Conservation (phyloP, 2,113 vertebrate genomes). For the Rhadina sibilatrix region DNA sequence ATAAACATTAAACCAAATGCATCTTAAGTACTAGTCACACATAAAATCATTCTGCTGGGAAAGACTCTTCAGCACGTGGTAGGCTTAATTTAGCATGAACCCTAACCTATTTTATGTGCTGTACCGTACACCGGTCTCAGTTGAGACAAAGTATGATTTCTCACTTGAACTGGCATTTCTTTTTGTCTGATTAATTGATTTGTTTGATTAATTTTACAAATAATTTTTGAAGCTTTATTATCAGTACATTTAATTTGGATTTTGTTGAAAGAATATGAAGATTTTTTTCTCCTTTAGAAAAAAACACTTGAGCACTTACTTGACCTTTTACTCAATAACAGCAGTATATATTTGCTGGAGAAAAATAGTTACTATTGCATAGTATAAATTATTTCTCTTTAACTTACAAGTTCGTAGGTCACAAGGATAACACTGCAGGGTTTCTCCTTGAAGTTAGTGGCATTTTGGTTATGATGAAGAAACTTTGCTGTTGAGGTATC, state of each 20-base stretch:
- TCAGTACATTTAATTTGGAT: neutral
- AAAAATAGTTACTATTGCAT: neutral
- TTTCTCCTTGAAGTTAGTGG: neutral
- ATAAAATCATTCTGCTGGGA: neutral
- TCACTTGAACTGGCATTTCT: neutral
- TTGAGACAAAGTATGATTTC: neutral
- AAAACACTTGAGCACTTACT: neutral
- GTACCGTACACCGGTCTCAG: neutral
- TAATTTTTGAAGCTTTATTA: neutral
- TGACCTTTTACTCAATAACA: neutral
- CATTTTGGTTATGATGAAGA: neutral
- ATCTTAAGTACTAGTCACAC: neutral
- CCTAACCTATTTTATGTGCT: neutral
- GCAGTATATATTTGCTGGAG: neutral
- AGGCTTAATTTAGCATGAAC: neutral
- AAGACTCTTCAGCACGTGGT: rapidly evolving
- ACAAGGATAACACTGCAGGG: neutral
- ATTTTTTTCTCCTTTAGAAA: neutral
- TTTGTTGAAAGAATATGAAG: neutral
- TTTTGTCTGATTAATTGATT: neutral
- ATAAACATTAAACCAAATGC: neutral
- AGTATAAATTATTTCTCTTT: neutral
- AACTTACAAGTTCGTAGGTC: neutral
- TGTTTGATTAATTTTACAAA: neutral
- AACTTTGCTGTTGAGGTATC: neutral